Evolutionary conservation across 2,113 vertebrate genomes (phyloP).

Genomic region (Pavo muticus): DNA sequence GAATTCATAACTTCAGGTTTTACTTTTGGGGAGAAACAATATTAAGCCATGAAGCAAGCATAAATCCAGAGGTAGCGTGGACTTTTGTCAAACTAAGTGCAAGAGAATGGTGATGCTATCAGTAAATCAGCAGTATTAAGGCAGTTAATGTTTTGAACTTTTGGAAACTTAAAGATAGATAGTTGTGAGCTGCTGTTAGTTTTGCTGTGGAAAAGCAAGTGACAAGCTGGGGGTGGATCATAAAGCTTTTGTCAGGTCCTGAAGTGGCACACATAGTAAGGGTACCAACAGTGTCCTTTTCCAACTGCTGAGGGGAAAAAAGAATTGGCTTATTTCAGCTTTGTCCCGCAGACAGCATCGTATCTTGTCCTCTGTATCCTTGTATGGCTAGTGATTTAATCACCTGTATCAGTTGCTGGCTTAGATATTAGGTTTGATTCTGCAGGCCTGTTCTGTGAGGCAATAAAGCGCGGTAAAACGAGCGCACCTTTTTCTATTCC

Average conservation of each 20-base stretch:
- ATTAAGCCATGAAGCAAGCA: not conserved
- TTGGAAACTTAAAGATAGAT: fast-evolving
- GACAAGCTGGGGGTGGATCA: not conserved
- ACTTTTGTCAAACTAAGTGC: not conserved
- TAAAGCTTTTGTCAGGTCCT: not conserved
- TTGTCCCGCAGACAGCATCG: not conserved
- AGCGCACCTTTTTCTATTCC: not conserved
- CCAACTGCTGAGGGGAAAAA: not conserved
- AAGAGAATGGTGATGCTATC: not conserved
- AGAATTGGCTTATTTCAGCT: not conserved
- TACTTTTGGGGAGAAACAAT: not conserved
- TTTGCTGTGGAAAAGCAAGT: not conserved
- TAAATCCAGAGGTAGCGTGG: not conserved
- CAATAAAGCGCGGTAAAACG: not conserved
- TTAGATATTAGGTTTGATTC: not conserved
- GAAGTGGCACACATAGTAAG: not conserved
- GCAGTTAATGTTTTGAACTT: not conserved
- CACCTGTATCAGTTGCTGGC: not conserved
- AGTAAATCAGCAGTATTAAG: not conserved
- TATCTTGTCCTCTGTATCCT: not conserved
- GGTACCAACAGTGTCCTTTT: not conserved
- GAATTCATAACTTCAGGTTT: not conserved
- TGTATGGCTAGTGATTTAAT: not conserved
- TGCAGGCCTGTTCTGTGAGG: not conserved
- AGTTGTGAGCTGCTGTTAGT: not conserved